phyloP scores from a whole-genome alignment of 2,113 vertebrate species.

The Mormyrus iriodes region DNA sequence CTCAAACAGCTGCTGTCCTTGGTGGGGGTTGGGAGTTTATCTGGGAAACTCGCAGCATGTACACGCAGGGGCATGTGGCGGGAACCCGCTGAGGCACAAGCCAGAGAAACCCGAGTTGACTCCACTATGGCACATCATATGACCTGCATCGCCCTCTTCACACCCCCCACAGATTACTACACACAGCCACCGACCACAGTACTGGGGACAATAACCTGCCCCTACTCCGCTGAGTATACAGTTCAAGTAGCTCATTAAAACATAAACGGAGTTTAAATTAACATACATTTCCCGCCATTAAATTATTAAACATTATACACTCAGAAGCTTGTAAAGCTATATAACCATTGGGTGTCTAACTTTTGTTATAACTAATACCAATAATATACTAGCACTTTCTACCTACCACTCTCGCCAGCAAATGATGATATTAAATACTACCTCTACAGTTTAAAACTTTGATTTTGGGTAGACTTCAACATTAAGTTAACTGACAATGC shows the following conservation, averaged over 20 bases:
- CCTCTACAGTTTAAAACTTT: not conserved
- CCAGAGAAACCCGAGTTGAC: constrained; percentile 14
- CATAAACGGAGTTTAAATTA: not conserved
- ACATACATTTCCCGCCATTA: not conserved
- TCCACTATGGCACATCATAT: not conserved
- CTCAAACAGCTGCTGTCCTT: constrained; percentile 3
- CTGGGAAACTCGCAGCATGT: not conserved
- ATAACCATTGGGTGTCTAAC: not conserved
- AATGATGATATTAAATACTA: not conserved
- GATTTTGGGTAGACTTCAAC: not conserved
- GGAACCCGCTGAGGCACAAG: not conserved
- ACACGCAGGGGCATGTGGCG: constrained; percentile 2
- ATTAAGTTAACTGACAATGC: not conserved
- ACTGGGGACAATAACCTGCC: not conserved
- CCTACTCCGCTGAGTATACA: not conserved
- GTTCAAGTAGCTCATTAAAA: not conserved
- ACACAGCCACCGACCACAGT: not conserved
- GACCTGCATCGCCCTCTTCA: not conserved
- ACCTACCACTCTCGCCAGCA: not conserved
- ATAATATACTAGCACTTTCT: not conserved
- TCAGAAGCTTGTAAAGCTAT: not conserved
- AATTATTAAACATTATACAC: not conserved
- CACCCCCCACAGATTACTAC: not conserved
- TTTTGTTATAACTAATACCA: not conserved
- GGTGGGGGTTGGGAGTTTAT: not conserved